Evolutionary conservation across 2,797 vertebrate genomes (phyloP).

Genomic region (Cetoscarus ocellatus): DNA sequence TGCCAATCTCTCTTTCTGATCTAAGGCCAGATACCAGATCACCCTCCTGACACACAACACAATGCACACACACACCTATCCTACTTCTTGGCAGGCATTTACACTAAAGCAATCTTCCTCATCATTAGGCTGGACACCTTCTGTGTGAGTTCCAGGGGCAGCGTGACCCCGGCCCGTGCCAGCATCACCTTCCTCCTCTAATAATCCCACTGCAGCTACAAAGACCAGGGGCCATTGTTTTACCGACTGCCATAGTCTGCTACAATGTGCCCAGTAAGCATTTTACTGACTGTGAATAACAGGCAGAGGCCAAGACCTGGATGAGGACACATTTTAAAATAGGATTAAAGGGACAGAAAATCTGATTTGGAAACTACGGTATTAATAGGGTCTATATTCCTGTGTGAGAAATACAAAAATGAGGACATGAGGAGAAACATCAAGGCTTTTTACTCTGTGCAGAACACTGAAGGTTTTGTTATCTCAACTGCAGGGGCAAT

Average conservation of each 20-base stretch:
- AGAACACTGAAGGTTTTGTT: too few species aligned
- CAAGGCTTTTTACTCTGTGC: too few species aligned
- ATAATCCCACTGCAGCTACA: slow-evolving; percentile 22
- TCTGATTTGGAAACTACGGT: neutral
- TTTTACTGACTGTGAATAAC: slow-evolving; percentile 24
- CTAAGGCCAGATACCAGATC: slow-evolving; percentile 57
- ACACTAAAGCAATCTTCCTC: slow-evolving; percentile 65
- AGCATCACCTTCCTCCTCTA: slow-evolving; percentile 46
- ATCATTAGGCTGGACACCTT: slow-evolving; percentile 76
- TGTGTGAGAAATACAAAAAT: too few species aligned
- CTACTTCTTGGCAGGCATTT: slow-evolving; percentile 70
- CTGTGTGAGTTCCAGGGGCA: slow-evolving; percentile 67
- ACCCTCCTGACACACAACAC: slow-evolving; percentile 12
- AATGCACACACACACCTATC: slow-evolving; percentile 15
- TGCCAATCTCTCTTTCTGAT: slow-evolving; percentile 71
- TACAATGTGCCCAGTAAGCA: slow-evolving; percentile 12
- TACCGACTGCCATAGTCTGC: slow-evolving; percentile 22
- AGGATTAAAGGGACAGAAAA: neutral
- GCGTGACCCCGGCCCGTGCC: slow-evolving; percentile 60
- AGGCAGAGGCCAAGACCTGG: slow-evolving; percentile 12
- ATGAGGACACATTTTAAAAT: slow-evolving; percentile 6
- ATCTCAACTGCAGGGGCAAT: too few species aligned
- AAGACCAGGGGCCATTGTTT: slow-evolving; percentile 39
- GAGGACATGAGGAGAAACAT: too few species aligned
- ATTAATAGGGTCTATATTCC: neutral